Base-by-base conservation (phyloP, 2,113 vertebrate species). In the Octodon degus region DNA sequence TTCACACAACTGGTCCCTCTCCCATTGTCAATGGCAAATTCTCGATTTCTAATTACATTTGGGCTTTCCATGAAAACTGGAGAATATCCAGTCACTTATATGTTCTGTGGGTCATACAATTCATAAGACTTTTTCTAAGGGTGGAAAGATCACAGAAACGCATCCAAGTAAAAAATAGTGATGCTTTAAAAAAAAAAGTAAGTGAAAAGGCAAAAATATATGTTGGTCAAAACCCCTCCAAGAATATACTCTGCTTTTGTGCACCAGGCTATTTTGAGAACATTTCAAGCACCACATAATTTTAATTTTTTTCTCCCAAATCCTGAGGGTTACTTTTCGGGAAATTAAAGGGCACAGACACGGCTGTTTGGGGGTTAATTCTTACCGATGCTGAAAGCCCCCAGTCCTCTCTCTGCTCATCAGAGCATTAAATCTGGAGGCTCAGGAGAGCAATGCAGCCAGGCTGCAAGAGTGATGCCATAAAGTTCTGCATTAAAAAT, bases 401-500 rank as follows among this genome's bases (percentile, higher is more conserved):
- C 93, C 90, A 98, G 98, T 98, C 98, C 98, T 97, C 90, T 97
- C 97, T 98, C 98, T 98, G 99, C 97, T 98, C 98, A 99, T 97
- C 97, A 91, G 98, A 99, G 99, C 98, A 97, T 98, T 98, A 99
- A 99, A 99, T 99, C 98, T 98, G 98, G 98, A 98, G 98, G 98
- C 99, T 99, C 99, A 97, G 98, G 98, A 98, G 97, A 98, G 98
- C 97, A 94, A 96, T 97, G 98, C 97, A 97, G 98, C 98, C 97
- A 93, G 93, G 98, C 98, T 98, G 98, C 98, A 95, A 98, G 98
- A 98, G 98, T 97, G 98, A 98, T 98, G 98, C 98, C 99, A 98
- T 99, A 99, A 99, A 99, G 99, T 98, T 98, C 98, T 98, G 98
- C 99, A 99, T 99, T 99, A 99, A 99, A 99, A 99, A 99, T 99